Evolutionary conservation across 2,113 vertebrate species (phyloP), one percentile per base, ranked within the genome.

Genomic region (Neodontobutis hainanensis): DNA sequence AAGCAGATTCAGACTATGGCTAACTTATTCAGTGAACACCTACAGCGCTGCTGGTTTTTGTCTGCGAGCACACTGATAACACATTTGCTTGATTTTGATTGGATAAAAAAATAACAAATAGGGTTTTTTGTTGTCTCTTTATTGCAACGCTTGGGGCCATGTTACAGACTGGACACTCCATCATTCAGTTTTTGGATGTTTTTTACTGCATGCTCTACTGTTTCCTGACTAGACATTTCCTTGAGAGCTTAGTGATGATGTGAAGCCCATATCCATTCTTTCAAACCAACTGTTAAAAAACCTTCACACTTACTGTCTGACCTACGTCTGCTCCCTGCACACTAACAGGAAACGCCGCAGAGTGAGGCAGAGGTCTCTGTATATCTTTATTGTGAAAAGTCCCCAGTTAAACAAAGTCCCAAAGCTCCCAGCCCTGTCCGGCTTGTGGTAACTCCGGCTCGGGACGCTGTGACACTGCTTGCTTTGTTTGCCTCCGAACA

Each of bases 401-500:
- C 73, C 65, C 58, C 64, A 51, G 59, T 34, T 40, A 43, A 66
- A 78, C 71, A 51, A 61, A 77, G 80, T 77, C 77, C 61, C 75
- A 59, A 50, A 75, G 48, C 55, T 63, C 55, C 19, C 46, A 48
- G 11, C 52, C n/a, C 57, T n/a, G 61, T 77, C 51, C 69, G 71
- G 79, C 85, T 85, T 53, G 43, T 83, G 74, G 58, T 72, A 63
- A 73, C 65, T 52, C 64, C 16, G 62, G 76, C 76, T 32, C n/a
- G 6, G 62, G 59, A 47, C 43, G 59, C 70, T 57, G 77, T 74
- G 82, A 92, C 88, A 89, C 85, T 90, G 82, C 69, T 58, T 4
- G 85, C 87, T 91, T 92, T 92, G 88, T 90, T 85, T 85, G 71
- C 77, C 66, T 68, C 71, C 71, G 72, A 74, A 80, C 67, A 79